A percentile compares a stretch with the other conserved stretches of the same genome.
phyloP scores from a whole-genome alignment of 2,888 invertebrate genomes.

The Chalcosyrphus nemorum region DNA sequence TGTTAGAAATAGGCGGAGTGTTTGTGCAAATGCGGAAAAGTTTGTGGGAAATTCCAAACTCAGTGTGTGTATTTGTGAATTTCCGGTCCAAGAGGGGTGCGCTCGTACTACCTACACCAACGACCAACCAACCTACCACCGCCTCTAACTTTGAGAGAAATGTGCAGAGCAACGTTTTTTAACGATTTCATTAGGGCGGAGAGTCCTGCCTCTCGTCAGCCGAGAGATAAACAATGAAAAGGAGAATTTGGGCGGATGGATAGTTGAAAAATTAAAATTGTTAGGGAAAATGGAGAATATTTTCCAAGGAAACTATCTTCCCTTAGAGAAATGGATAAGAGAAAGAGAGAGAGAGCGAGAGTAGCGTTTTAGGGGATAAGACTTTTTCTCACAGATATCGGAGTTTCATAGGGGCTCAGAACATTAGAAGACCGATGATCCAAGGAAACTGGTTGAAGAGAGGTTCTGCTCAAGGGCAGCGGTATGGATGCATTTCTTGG shows the following conservation, averaged over 20 bases:
- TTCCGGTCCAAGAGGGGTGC: conserved; percentile 51
- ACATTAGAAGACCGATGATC: conserved; percentile 47
- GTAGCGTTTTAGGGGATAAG: conserved; percentile 35
- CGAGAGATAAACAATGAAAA: conserved; percentile 18
- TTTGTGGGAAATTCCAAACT: conserved; percentile 43
- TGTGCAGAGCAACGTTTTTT: conserved; percentile 4
- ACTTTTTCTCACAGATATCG: conserved; percentile 60
- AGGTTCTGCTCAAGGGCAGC: neutral
- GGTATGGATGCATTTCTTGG: neutral
- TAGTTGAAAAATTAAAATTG: neutral
- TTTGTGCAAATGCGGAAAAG: conserved; percentile 69
- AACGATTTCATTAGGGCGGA: conserved; percentile 54
- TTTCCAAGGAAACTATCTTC: conserved; percentile 21
- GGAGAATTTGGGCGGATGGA: conserved; percentile 25
- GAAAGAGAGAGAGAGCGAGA: conserved; percentile 58
- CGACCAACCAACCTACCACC: conserved; percentile 2
- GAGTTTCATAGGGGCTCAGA: conserved; percentile 61
- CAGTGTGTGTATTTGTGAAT: conserved; percentile 11
- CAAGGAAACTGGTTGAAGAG: neutral
- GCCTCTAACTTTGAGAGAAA: conserved; percentile 13
- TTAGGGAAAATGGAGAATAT: conserved; percentile 4
- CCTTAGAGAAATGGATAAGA: conserved; percentile 39
- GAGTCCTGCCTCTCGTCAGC: conserved; percentile 63
- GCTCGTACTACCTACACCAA: conserved; percentile 14
- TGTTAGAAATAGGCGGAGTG: conserved; percentile 73